Percentiles rank a stretch among this genome's conserved stretches.
Conservation (phyloP, 2,888 invertebrate species). For the Agrotis puta region DNA sequence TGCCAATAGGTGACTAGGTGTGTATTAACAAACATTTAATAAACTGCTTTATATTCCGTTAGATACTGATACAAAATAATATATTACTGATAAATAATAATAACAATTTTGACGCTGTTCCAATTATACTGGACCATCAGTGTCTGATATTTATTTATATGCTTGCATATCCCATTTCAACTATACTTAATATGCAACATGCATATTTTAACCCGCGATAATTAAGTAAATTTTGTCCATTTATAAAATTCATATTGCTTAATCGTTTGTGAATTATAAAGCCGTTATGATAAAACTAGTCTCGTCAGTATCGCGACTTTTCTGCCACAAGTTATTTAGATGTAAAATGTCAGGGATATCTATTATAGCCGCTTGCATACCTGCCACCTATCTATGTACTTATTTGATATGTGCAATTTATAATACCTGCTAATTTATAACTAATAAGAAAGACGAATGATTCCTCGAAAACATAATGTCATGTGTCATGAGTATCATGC, state of each 20-base stretch:
- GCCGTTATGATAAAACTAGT: slow-evolving; percentile 36
- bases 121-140: slow-evolving; percentile 25
- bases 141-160: slow-evolving; percentile 16
- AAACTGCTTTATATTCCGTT: slow-evolving; percentile 41
- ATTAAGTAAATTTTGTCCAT: slow-evolving; percentile 15
- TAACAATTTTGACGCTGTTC: slow-evolving; percentile 25
- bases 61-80: slow-evolving; percentile 22
- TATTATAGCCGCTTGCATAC: slow-evolving; percentile 59
- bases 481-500: slow-evolving; percentile 19
- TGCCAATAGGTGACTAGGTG: slow-evolving; percentile 11
- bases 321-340: slow-evolving; percentile 60
- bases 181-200: slow-evolving; percentile 13
- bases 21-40: slow-evolving; percentile 45
- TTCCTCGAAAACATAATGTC: slow-evolving; percentile 46
- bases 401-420: slow-evolving; percentile 46
- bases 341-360: slow-evolving; percentile 77
- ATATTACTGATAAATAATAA: slow-evolving; percentile 22
- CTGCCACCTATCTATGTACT: slow-evolving; percentile 33
- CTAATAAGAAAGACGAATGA: slow-evolving; percentile 45
- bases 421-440: slow-evolving; percentile 39
- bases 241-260: slow-evolving; percentile 32
- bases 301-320: slow-evolving; percentile 52
- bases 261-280: slow-evolving; percentile 41
- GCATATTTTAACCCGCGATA: slow-evolving; percentile 13
- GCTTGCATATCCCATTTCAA: slow-evolving; percentile 19